Conservation (phyloP, 2,797 vertebrate genomes). For the Hippopotamyrus pictus region DNA sequence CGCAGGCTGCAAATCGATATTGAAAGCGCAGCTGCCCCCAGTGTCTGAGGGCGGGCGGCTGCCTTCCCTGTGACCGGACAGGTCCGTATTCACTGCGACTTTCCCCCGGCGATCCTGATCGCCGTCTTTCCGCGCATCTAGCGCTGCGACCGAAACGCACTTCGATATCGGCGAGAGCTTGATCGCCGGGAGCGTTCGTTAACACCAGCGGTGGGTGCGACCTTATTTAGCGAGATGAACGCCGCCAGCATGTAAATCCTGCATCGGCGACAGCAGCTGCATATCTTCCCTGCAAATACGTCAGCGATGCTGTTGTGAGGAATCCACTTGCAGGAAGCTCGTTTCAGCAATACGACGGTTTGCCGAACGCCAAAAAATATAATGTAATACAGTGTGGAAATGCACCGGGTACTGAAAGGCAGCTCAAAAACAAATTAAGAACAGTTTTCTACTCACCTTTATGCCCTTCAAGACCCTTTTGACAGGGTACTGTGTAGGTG, state of each 20-base stretch:
- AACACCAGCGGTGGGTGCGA: not conserved
- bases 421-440: not conserved
- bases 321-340: not conserved
- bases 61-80: not conserved
- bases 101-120: not conserved
- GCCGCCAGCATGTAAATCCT: not conserved
- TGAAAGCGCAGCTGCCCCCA: not conserved
- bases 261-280: not conserved
- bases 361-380: not conserved
- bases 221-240: not conserved
- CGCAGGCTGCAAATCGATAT: conserved; percentile 1
- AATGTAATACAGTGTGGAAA: not conserved
- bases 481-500: not conserved
- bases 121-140: not conserved
- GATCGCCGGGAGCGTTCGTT: not conserved
- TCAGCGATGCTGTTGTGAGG: not conserved
- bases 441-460: not conserved
- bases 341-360: not conserved
- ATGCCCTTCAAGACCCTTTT: not conserved
- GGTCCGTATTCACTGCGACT: not conserved
- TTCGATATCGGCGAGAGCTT: not conserved
- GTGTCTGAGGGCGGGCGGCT: not conserved
- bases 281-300: not conserved
- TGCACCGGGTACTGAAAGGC: not conserved
- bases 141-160: not conserved